Evolutionary conservation across 2,888 invertebrate genomes (phyloP), one percentile per base, ranked within the genome.

Genomic region (Geotrupes spiniger): DNA sequence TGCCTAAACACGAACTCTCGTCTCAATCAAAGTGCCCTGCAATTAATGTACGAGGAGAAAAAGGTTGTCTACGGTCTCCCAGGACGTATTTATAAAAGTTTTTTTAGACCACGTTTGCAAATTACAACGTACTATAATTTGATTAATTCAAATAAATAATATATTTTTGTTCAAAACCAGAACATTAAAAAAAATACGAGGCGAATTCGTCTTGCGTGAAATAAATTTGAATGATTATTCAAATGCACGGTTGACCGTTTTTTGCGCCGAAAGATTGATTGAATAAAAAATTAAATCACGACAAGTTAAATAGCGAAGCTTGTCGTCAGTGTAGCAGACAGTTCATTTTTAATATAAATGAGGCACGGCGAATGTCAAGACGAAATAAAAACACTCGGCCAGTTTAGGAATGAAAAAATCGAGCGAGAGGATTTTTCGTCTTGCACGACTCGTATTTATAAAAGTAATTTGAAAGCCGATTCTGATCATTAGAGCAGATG

Each of bases 341-440:
- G 71, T 72, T 72, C 72, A 72, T 72, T 72, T 72, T 72, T 72
- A 72, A 71, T 72, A 72, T 68, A 66, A 69, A 68, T 64, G 58
- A 61, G 61, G 58, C 54, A 53, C 50, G 52, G 51, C 56, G 53
- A 59, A 52, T 42, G 51, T 36, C 45, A 45, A 36, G 36, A 42
- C 37, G 44, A 49, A 49, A 49, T 45, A 49, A 44, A 37, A 49
- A 44, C 21, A 21, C 21, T 3, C 21, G 6, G 21, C 21, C 21
- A 21, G 6, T 6, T 3, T 21, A 21, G 21, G 6, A 21, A 21
- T 42, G 21, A 21, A 21, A 21, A 21, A 21, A 21, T 4, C 3
- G 6, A 21, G 6, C 21, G 21, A 21, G 21, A 21, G 21, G 6
- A 21, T 21, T 21, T 21, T 21, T 21, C 21, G 21, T 21, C 21